Base-by-base conservation (phyloP, 2,797 vertebrate genomes). In the Picus viridis region DNA sequence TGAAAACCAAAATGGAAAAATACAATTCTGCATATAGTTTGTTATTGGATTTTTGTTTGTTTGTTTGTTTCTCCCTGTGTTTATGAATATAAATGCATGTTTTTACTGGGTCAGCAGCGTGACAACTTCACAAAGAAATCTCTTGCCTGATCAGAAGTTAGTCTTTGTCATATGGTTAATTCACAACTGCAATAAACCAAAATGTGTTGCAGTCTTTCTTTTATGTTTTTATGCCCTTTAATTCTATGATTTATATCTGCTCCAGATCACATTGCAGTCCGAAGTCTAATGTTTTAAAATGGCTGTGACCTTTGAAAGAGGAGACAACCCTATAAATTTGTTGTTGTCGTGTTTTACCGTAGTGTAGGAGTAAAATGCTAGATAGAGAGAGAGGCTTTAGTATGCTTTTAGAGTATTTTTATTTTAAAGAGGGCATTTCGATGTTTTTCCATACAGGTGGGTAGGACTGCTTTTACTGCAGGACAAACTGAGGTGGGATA, bases 301-400 rank as follows among this genome's bases (percentile, higher is more conserved):
- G 86, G 57, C 67, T 91, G 51, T 93, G 89, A 94, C 92, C 85
- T 96, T 96, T 96, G 88, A 94, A 97, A 97, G 91, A 89, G 45
- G 87, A 95, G 67, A 81, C 73, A 76, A 34, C 76, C n/a, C 30
- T 91, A n/a, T 86, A 95, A 82, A 95, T 89, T 89, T 71, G 57
- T 80, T 87, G 63, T 87, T 92, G 89, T 34, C 30, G 22, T 78
- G 63, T 87, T 94, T 78, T 93, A 90, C 26, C 24, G 20, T 59
- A 57, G 51, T 26, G 8, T 54, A 77, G 51, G 89, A 89, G 56
- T 80, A 92, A 89, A 94, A 90, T 41, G 41, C n/a, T 36, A 76
- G 64, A 69, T 64, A 63, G 54, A 87, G 78, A 57, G 41, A 70
- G 30, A 82, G 16, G 20, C 19, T 86, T 88, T 67, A 67, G 24